Evolutionary conservation across 2,797 vertebrate genomes (phyloP).

Genomic region (Acipenser oxyrinchus): DNA sequence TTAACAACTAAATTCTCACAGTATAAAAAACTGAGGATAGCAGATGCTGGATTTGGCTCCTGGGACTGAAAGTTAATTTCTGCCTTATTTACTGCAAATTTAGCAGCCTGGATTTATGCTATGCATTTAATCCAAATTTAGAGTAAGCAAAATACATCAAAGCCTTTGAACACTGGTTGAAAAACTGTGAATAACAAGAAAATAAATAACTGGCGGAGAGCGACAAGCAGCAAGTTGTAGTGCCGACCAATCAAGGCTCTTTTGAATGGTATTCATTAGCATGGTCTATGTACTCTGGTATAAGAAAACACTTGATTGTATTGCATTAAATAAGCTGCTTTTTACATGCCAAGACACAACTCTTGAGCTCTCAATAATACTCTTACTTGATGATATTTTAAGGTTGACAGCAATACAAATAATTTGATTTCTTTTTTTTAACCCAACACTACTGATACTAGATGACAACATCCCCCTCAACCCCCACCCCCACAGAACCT

Average conservation of each 20-base stretch:
- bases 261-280: neutral
- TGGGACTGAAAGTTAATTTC: neutral
- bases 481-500: neutral
- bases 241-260: neutral
- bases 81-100: neutral
- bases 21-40: neutral
- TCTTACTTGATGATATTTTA: constrained; percentile 29
- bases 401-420: constrained; percentile 50
- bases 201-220: neutral
- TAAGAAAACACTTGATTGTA: neutral
- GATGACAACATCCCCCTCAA: neutral
- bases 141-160: neutral
- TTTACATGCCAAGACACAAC: neutral
- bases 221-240: neutral
- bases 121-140: neutral
- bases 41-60: neutral
- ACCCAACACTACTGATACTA: neutral
- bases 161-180: neutral
- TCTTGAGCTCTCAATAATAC: neutral
- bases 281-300: constrained; percentile 1
- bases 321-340: neutral
- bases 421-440: constrained; percentile 46
- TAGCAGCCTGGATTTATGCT: neutral
- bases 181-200: neutral
- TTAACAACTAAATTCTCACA: too few relatives aligned